Evolutionary conservation across 2,888 invertebrate species (phyloP).

Genomic region (Lottia gigantea): DNA sequence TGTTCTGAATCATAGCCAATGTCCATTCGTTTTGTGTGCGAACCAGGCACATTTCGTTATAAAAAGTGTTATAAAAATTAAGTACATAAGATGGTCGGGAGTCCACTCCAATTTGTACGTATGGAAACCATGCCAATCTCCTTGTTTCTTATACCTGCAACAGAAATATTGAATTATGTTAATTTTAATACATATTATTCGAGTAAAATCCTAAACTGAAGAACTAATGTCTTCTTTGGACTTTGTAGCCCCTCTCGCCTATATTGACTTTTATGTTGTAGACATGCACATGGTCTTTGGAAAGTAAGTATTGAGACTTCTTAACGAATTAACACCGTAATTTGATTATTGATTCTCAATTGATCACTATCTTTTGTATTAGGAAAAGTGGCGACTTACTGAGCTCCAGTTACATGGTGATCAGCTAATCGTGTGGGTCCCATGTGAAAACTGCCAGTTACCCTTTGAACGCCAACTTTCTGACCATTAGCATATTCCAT

Average conservation of each 20-base stretch:
- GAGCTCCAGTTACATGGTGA: not conserved
- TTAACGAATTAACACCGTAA: too few relatives aligned
- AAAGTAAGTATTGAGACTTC: too few relatives aligned
- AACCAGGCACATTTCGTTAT: not conserved
- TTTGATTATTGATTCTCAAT: too few relatives aligned
- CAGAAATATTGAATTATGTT: not conserved
- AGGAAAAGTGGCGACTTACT: not conserved
- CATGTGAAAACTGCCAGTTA: not conserved
- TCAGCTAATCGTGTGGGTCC: not conserved
- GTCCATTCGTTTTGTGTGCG: too few relatives aligned
- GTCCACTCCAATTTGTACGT: not conserved
- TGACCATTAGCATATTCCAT: not conserved
- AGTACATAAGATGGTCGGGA: not conserved
- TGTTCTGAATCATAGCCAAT: too few relatives aligned
- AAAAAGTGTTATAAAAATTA: not conserved
- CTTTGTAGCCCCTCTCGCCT: too few relatives aligned
- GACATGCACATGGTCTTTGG: too few relatives aligned
- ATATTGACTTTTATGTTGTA: too few relatives aligned
- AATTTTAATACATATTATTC: too few relatives aligned
- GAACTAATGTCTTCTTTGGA: too few relatives aligned
- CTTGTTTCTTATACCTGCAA: not conserved
- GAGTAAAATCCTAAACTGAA: too few relatives aligned
- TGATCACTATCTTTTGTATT: too few relatives aligned
- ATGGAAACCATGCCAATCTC: conserved; percentile 6
- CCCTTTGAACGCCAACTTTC: not conserved